phyloP scores from a whole-genome alignment of 2,797 vertebrate genomes.

The Liparis tanakae region DNA sequence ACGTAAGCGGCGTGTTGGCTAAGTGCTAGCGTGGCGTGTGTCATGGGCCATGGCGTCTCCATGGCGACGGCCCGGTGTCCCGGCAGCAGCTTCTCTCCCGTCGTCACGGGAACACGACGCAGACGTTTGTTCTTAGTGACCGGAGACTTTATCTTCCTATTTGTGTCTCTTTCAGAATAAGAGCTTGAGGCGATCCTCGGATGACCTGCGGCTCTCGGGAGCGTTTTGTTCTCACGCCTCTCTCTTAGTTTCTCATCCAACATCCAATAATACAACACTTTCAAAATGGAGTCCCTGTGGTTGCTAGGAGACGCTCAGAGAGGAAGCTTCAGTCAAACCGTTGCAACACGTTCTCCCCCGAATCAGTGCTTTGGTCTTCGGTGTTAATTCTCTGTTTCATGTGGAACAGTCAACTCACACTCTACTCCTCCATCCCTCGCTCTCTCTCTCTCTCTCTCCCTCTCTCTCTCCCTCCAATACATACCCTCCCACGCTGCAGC shows the following conservation, averaged over 20 bases:
- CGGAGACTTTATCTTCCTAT: no score
- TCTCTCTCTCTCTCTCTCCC: slow-evolving; percentile 28
- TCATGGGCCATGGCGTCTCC: no score
- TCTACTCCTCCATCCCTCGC: slow-evolving; percentile 31
- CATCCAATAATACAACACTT: slow-evolving; percentile 9
- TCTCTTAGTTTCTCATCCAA: no score
- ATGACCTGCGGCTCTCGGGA: no score
- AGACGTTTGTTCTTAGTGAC: no score
- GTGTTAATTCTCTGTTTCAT: slow-evolving; percentile 37
- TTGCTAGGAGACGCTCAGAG: slow-evolving; percentile 55
- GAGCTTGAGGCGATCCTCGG: no score
- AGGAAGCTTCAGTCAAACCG: background rate
- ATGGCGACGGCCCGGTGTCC: no score
- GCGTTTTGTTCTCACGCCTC: background rate
- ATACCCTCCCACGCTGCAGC: slow-evolving; percentile 71
- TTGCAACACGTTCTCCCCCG: slow-evolving; percentile 13
- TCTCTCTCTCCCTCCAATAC: background rate
- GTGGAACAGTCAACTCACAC: slow-evolving; percentile 50
- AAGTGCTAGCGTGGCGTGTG: no score
- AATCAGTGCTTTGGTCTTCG: slow-evolving; percentile 32
- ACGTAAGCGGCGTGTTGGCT: no score
- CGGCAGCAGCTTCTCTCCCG: no score
- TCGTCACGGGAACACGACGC: no score
- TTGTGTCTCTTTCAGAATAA: no score
- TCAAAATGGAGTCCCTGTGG: slow-evolving; percentile 50